Percentiles rank a stretch among this genome's conserved stretches.
Conservation (phyloP, 2,797 vertebrate species). For the Vultur gryphus region DNA sequence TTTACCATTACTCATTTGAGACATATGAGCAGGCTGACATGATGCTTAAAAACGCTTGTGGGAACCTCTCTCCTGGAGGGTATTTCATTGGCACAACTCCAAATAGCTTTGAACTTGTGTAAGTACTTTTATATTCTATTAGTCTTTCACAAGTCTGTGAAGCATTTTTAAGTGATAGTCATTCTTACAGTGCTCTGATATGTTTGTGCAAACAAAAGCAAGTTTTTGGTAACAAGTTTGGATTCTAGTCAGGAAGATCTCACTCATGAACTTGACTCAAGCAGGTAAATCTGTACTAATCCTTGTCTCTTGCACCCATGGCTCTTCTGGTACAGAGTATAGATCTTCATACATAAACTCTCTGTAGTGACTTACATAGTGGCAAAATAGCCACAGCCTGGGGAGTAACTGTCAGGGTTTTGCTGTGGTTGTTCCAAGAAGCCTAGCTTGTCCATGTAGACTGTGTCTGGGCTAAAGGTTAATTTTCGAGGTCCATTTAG, state of each 20-base stretch:
- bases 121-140: constrained; percentile 65
- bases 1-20: constrained; percentile 97
- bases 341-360: not conserved
- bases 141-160: not conserved
- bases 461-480: not conserved
- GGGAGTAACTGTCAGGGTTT: not conserved
- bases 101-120: constrained; percentile 93
- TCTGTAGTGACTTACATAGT: not conserved
- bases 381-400: not conserved
- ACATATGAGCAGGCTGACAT: constrained; percentile 87
- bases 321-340: not conserved
- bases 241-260: not conserved
- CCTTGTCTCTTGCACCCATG: not conserved
- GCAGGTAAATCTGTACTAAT: not conserved
- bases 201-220: not conserved
- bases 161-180: not conserved
- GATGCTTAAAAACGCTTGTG: constrained; percentile 96
- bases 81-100: constrained; percentile 97
- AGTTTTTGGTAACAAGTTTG: not conserved
- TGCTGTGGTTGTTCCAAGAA: not conserved
- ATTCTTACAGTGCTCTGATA: not conserved
- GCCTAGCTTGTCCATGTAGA: not conserved
- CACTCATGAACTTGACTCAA: not conserved
- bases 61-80: constrained; percentile 87
- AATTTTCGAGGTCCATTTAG: not conserved